A percentile compares a stretch with the other conserved stretches of the same genome.
phyloP scores from a whole-genome alignment of 2,113 vertebrate genomes.

The Halichoerus grypus region DNA sequence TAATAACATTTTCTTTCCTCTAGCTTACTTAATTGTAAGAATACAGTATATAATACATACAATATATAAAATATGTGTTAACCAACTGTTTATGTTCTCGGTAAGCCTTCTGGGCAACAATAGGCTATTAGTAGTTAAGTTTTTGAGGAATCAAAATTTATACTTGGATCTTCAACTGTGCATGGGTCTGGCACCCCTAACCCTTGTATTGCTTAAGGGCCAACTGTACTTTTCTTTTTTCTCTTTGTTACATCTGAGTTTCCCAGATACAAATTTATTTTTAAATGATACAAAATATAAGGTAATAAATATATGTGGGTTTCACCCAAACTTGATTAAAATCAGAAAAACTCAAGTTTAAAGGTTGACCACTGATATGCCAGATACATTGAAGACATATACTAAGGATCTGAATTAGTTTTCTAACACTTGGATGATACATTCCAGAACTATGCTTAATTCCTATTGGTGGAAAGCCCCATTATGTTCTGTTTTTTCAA shows the following conservation, averaged over 20 bases:
- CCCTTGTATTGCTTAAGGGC: background rate
- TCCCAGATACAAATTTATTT: slow-evolving; percentile 28
- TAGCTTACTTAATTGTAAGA: background rate
- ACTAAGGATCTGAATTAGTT: background rate
- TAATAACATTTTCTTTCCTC: background rate
- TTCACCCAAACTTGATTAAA: slow-evolving; percentile 14
- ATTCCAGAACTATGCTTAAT: background rate
- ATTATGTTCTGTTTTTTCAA: background rate
- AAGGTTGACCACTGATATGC: background rate
- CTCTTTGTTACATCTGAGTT: background rate
- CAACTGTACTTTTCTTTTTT: background rate
- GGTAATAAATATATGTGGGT: background rate
- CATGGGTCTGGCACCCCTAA: background rate
- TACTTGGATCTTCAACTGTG: background rate
- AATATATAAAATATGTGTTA: background rate
- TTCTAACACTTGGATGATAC: background rate
- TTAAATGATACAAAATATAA: slow-evolving; percentile 39
- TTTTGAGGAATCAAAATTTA: background rate
- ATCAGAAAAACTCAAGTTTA: slow-evolving; percentile 46
- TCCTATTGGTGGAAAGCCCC: background rate
- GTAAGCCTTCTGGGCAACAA: background rate
- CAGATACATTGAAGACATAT: background rate
- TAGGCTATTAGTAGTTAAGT: background rate
- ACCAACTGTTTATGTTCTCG: background rate
- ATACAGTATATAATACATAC: background rate